Evolutionary conservation across 2,797 vertebrate species (phyloP), one percentile per base, ranked within the genome.

Genomic region (Syndactyla subalaris): DNA sequence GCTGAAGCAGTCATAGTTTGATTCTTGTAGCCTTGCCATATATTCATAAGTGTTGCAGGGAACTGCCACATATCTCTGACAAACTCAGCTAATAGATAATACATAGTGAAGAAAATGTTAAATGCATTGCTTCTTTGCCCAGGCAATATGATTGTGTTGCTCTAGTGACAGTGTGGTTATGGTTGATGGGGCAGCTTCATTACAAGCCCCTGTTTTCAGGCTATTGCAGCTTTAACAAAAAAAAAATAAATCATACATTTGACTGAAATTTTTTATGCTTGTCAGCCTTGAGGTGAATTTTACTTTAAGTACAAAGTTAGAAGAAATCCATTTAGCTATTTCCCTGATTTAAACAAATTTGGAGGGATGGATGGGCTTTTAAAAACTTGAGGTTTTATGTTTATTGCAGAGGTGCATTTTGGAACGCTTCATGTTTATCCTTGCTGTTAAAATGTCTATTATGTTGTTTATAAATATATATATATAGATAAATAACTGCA

Each of bases 181-280:
- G 90, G 87, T 94, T 96, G 89, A 91, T 23, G 46, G 83, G 85
- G 82, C 85, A 88, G 88, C 93, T 95, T 97, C 93, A 93, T 97
- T 93, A 92, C 76, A 78, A 92, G 67, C 46, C 66, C 85, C 90
- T 88, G 78, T 93, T 93, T 92, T 96, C 67, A 87, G 94, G 72
- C 92, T 95, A 67, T 81, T 96, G 68, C 92, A 83, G 85, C 67
- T 93, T 96, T 65, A 67, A 86, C 57, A 91, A 78, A 72, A 91
- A 73, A 67, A 45, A 52, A 39, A 39, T 38, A 77, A 51, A 5
- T 75, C 59, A 63, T n/a, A 65, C 46, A 49, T 75, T 67, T 0
- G 48, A 72, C 72, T 87, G 84, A 59, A 63, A n/a, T 85, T 89
- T 91, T 82, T 83, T 77, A 41, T 88, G 92, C 85, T 85, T 96